phyloP scores from a whole-genome alignment of 2,888 invertebrate genomes.

The Melinopterus prodromus region DNA sequence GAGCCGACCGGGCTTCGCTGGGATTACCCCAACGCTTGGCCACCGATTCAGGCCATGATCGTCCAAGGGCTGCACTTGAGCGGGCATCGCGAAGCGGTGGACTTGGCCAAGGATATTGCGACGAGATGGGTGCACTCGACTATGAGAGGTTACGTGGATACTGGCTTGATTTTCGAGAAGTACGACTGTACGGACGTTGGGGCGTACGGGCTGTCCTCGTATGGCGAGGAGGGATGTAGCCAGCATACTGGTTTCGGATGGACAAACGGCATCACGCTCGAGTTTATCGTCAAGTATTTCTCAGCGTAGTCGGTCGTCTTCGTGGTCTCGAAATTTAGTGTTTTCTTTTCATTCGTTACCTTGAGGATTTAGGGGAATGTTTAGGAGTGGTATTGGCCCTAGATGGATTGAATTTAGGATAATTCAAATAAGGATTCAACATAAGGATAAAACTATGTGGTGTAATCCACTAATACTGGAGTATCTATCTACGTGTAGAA shows the following conservation, averaged over 20 bases:
- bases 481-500: no score
- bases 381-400: no score
- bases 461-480: no score
- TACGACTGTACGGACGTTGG: slow-evolving; percentile 74
- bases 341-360: no score
- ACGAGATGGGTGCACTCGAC: slow-evolving; percentile 75
- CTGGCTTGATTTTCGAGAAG: slow-evolving; percentile 75
- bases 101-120: slow-evolving; percentile 71
- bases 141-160: slow-evolving; percentile 68
- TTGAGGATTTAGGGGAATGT: no score
- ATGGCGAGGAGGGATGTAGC: slow-evolving; percentile 53
- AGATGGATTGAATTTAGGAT: no score
- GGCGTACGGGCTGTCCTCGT: slow-evolving; percentile 62
- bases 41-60: slow-evolving; percentile 76
- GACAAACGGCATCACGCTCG: slow-evolving; percentile 45
- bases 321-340: no score
- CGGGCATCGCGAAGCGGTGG: slow-evolving; percentile 63
- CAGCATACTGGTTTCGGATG: slow-evolving; percentile 48
- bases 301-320: background rate
- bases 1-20: slow-evolving; percentile 75
- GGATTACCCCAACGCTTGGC: slow-evolving; percentile 89
- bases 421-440: no score
- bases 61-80: slow-evolving; percentile 68
- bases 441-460: no score
- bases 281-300: slow-evolving; percentile 64